Conservation (phyloP, 1,140 invertebrate genomes). For the Sitobion miscanthi region DNA sequence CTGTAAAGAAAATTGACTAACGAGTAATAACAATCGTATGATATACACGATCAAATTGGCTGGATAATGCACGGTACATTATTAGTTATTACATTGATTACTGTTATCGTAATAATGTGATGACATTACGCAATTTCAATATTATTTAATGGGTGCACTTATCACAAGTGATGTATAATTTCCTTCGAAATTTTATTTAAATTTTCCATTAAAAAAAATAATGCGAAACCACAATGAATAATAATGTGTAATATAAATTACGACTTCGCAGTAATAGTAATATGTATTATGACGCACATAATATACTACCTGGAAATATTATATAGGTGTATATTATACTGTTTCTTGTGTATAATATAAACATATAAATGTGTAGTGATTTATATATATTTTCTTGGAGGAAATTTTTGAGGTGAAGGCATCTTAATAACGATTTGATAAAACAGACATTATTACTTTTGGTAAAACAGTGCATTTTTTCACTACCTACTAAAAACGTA, state of each 20-base stretch:
- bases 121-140: not conserved
- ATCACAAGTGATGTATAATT: not conserved
- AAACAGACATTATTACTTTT: conserved; percentile 14
- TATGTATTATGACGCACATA: not conserved
- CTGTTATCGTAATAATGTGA: not conserved
- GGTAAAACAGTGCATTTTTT: not conserved
- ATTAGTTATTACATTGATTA: not conserved
- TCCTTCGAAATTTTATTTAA: not conserved
- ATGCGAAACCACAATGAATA: not conserved
- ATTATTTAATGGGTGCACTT: not conserved
- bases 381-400: not conserved
- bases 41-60: not conserved
- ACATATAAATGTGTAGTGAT: not conserved
- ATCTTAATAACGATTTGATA: not conserved
- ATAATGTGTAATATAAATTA: not conserved
- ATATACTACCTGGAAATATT: not conserved
- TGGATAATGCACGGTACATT: not conserved
- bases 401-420: not conserved
- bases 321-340: not conserved
- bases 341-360: not conserved
- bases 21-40: not conserved
- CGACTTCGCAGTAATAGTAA: not conserved
- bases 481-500: not conserved
- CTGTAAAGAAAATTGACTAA: not conserved
- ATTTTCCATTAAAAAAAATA: not conserved